Evolutionary conservation across 2,888 invertebrate species (phyloP).

Genomic region (Endomychus coccineus): DNA sequence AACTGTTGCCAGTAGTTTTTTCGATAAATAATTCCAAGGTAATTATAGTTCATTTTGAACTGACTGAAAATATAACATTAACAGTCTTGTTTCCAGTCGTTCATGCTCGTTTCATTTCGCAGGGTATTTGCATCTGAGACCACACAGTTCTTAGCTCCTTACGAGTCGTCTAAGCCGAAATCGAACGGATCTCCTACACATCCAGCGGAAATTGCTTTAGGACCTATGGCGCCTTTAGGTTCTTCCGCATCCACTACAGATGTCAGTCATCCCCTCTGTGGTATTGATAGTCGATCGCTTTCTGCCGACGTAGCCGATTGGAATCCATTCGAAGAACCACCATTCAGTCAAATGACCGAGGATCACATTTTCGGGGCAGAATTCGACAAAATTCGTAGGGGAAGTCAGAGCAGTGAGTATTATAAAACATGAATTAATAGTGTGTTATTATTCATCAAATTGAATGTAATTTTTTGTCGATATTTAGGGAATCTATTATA

Average conservation of each 20-base stretch:
- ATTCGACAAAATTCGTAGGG: conserved; percentile 71
- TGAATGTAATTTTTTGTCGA: too few relatives aligned
- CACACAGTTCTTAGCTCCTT: conserved; percentile 65
- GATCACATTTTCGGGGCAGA: conserved; percentile 78
- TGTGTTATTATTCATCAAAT: too few relatives aligned
- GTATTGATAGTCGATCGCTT: conserved; percentile 37
- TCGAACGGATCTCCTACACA: conserved; percentile 40
- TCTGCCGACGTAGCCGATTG: conserved; percentile 62
- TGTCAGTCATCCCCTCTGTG: conserved; percentile 32
- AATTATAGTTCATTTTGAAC: too few relatives aligned
- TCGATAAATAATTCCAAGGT: too few relatives aligned
- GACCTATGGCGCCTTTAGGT: conserved; percentile 34
- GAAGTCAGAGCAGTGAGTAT: conserved; percentile 68
- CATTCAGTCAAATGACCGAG: conserved; percentile 67
- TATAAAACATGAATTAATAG: too few relatives aligned
- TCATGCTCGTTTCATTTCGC: conserved; percentile 31
- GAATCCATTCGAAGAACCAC: conserved; percentile 76
- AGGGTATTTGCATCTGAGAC: conserved; percentile 69
- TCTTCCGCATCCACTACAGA: conserved; percentile 41
- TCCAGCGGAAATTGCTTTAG: conserved; percentile 22
- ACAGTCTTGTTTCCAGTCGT: too few relatives aligned
- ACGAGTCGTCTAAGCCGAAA: conserved; percentile 56
- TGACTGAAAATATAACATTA: too few relatives aligned
- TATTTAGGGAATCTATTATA: too few relatives aligned
- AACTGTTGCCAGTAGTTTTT: too few relatives aligned